phyloP scores from a whole-genome alignment of 1,140 invertebrate species.

The Drosophila pseudoobscura region DNA sequence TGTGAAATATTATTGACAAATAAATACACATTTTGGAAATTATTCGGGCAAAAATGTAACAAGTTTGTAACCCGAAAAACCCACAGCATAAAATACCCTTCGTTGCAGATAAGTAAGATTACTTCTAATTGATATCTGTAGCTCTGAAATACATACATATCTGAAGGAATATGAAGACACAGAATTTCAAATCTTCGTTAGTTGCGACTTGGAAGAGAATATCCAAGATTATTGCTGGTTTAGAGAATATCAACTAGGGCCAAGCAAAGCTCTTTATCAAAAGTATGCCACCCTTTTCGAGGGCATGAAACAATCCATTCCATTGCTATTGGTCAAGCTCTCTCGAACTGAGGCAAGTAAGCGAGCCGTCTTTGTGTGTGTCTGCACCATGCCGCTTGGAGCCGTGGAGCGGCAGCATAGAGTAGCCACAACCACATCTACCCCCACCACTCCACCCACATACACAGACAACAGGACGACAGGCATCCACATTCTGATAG shows the following conservation, averaged over 20 bases:
- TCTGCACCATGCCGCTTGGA: conserved; percentile 27
- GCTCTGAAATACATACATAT: too few relatives aligned
- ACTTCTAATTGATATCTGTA: too few relatives aligned
- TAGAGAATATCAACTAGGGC: too few relatives aligned
- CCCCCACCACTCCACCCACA: conserved; percentile 3
- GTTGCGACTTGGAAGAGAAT: too few relatives aligned
- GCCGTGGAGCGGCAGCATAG: background rate
- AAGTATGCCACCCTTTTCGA: too few relatives aligned
- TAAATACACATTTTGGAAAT: conserved; percentile 44
- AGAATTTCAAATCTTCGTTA: too few relatives aligned
- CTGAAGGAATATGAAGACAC: too few relatives aligned
- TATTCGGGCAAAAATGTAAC: conserved; percentile 54
- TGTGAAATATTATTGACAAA: conserved; percentile 14
- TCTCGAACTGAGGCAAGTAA: conserved; percentile 16
- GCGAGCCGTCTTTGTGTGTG: conserved; percentile 20
- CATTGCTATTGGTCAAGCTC: background rate
- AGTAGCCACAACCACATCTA: conserved; percentile 31
- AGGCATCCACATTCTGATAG: conserved; percentile 53
- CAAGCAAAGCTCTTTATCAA: too few relatives aligned
- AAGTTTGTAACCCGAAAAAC: conserved; percentile 7
- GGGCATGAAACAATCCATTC: conserved; percentile 3
- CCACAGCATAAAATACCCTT: background rate
- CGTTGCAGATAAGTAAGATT: too few relatives aligned
- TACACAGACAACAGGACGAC: conserved; percentile 20
- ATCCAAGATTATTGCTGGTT: too few relatives aligned